Evolutionary conservation across 2,797 vertebrate genomes (phyloP).

Genomic region (Margarornis squamiger): DNA sequence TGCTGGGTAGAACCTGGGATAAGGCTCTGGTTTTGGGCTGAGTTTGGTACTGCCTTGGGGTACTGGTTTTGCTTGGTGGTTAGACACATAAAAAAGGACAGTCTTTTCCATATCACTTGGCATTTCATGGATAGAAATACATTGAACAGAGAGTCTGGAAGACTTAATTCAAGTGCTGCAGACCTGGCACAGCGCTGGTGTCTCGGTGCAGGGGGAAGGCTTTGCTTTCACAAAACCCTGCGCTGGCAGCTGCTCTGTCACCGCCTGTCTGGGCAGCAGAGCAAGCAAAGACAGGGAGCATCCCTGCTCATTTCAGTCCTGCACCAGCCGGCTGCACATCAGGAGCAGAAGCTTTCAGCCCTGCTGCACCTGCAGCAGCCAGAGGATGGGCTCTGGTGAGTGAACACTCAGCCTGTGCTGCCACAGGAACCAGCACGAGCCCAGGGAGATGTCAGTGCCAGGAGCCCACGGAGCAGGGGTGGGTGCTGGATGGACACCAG

Average conservation of each 20-base stretch:
- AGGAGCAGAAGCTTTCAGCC: not conserved
- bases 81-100: not conserved
- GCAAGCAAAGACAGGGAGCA: not conserved
- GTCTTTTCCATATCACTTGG: not conserved
- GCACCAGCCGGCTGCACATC: not conserved
- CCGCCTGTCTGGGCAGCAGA: not conserved
- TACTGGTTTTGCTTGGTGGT: not conserved
- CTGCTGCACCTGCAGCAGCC: not conserved
- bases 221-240: not conserved
- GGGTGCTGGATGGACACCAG: not conserved
- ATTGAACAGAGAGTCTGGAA: not conserved
- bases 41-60: not conserved
- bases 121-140: not conserved
- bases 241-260: not conserved
- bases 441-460: not conserved
- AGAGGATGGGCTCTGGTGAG: rapidly evolving
- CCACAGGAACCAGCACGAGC: not conserved
- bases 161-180: not conserved
- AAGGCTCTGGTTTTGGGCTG: not conserved
- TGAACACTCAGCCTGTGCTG: not conserved
- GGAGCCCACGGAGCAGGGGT: not conserved
- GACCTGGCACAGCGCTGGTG: not conserved
- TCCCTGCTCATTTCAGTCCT: not conserved
- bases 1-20: not conserved
- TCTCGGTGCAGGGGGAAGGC: rapidly evolving